Conservation (phyloP, 37 sponge, comb jelly and placozoan genomes). For the Bolinopsis microptera region DNA sequence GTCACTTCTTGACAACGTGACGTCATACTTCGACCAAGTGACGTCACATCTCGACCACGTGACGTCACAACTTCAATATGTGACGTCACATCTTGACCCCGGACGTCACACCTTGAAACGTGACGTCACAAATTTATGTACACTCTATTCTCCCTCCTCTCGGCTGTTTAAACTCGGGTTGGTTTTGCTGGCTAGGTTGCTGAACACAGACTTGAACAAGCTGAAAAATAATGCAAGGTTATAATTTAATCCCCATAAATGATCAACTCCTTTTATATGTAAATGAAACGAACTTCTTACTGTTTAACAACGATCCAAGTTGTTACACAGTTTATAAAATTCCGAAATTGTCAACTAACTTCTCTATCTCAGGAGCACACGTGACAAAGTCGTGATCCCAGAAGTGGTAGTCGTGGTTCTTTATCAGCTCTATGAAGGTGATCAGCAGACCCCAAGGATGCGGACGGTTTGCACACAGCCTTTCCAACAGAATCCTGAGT, state of each 20-base stretch:
- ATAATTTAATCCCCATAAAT: no score
- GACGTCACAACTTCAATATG: no score
- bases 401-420: slow-evolving; percentile 91
- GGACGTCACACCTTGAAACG: no score
- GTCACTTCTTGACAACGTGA: no score
- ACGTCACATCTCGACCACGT: no score
- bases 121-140: no score
- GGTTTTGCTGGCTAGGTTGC: slow-evolving; percentile 49
- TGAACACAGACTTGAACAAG: slow-evolving; percentile 87
- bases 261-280: not conserved
- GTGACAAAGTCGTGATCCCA: slow-evolving; percentile 99
- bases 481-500: slow-evolving; percentile 89
- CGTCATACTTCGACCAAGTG: no score
- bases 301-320: no score
- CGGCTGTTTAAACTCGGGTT: slow-evolving; percentile 50
- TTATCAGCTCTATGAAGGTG: slow-evolving; percentile 99
- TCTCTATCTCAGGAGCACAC: slow-evolving; percentile 99
- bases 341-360: no score
- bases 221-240: slow-evolving; percentile 63
- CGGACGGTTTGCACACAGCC: slow-evolving; percentile 95
- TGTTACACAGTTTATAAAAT: no score
- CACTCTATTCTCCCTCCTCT: slow-evolving; percentile 57
- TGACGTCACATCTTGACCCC: no score
- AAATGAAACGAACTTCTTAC: no score
- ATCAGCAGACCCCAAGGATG: slow-evolving; percentile 99